phyloP scores from a whole-genome alignment of 2,888 invertebrate species.

The Palloptera scutellata region DNA sequence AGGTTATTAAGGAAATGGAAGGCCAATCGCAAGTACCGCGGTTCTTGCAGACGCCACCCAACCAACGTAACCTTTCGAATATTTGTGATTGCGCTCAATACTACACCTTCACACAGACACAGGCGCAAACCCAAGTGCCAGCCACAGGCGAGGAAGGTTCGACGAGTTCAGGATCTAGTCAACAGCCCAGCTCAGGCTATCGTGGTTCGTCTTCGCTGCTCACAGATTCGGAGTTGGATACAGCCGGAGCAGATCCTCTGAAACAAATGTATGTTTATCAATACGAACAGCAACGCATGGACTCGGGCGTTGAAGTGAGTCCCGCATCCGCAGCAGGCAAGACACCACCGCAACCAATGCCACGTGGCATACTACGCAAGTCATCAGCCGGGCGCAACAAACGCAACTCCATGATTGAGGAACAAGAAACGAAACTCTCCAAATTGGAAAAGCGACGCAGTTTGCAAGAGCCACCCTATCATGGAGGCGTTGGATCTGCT shows the following conservation, averaged over 20 bases:
- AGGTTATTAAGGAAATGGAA: constrained; percentile 64
- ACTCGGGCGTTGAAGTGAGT: constrained; percentile 65
- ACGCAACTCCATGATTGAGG: constrained; percentile 83
- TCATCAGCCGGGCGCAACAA: constrained; percentile 66
- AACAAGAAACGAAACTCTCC: constrained; percentile 65
- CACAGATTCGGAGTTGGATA: constrained; percentile 71
- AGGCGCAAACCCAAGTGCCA: constrained; percentile 38
- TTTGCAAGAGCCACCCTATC: constrained; percentile 77
- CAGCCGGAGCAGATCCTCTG: constrained; percentile 51
- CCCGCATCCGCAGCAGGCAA: constrained; percentile 59
- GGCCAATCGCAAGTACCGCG: constrained; percentile 67
- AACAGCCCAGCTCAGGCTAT: constrained; percentile 86
- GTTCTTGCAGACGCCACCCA: constrained; percentile 68
- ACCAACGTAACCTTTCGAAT: constrained; percentile 69
- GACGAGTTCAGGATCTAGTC: constrained; percentile 67
- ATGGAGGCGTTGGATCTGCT: constrained; percentile 51
- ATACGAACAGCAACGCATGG: constrained; percentile 78
- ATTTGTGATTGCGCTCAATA: constrained; percentile 62
- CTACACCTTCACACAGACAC: constrained; percentile 49
- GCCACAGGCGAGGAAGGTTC: constrained; percentile 42
- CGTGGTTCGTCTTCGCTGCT: constrained; percentile 85
- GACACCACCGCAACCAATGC: constrained; percentile 72
- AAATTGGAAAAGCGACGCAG: constrained; percentile 73
- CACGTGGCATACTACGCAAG: constrained; percentile 59
- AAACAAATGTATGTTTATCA: constrained; percentile 78